These are phyloP conservation scores for Caerostris extrusa DNA, from an alignment of 1,140 invertebrate genomes.

Conservation along the genomic window DNA sequence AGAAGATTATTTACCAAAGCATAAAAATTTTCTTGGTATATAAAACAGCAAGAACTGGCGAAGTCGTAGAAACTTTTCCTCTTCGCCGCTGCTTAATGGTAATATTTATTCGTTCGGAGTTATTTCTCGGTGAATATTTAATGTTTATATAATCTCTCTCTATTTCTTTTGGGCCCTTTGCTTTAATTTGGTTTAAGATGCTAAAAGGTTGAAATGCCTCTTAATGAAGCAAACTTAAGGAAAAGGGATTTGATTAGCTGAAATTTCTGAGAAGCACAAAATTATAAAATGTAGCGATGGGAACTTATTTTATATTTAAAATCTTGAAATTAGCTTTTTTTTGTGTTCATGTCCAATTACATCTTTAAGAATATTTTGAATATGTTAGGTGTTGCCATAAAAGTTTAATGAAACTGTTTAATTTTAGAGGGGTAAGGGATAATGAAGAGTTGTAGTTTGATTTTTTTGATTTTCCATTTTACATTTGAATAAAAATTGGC, in stretches of 20 bases:
- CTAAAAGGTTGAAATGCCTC: neutral
- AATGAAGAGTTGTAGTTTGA: too few relatives aligned
- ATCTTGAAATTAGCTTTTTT: neutral
- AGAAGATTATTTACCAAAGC: conserved; percentile 4
- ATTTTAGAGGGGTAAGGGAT: too few relatives aligned
- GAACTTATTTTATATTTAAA: too few relatives aligned
- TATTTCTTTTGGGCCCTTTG: neutral
- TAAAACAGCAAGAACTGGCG: neutral
- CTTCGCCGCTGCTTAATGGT: neutral
- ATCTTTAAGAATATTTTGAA: neutral
- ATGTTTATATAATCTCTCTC: conserved; percentile 19
- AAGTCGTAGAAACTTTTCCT: neutral
- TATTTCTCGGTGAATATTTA: conserved; percentile 35
- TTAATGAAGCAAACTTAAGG: neutral
- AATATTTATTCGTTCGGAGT: neutral
- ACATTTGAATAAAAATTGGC: too few relatives aligned
- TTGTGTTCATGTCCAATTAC: neutral
- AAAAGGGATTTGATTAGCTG: neutral
- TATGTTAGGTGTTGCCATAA: too few relatives aligned
- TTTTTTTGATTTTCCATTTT: too few relatives aligned
- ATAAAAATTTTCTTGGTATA: neutral
- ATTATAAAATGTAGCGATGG: neutral
- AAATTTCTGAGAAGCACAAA: neutral
- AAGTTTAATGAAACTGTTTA: too few relatives aligned
- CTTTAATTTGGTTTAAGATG: neutral